phyloP scores from a whole-genome alignment of 2,888 invertebrate genomes.

The Syritta pipiens region DNA sequence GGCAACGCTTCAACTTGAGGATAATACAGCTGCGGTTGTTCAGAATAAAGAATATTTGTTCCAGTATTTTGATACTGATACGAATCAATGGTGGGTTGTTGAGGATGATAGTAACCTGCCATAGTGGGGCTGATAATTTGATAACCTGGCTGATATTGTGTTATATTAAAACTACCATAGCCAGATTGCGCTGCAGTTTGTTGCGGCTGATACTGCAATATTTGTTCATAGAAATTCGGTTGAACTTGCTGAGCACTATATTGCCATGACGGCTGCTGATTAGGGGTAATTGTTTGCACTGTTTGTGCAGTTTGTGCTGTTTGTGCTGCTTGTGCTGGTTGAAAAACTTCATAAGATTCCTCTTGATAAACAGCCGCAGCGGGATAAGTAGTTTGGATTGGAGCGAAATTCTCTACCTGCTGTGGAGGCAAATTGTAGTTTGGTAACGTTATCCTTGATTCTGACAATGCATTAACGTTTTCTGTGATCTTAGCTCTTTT shows the following conservation, averaged over 20 bases:
- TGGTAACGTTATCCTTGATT: constrained; percentile 7
- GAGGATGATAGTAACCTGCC: constrained; percentile 74
- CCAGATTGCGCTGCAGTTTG: constrained; percentile 61
- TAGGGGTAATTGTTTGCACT: constrained; percentile 42
- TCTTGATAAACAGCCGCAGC: constrained; percentile 15
- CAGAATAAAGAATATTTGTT: constrained; percentile 68
- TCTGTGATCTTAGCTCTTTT: too few relatives aligned
- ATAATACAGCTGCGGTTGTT: constrained; percentile 67
- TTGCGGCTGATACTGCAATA: constrained; percentile 76
- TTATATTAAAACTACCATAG: constrained; percentile 60
- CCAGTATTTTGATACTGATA: constrained; percentile 72
- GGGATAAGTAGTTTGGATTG: constrained; percentile 1
- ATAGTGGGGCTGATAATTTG: constrained; percentile 72
- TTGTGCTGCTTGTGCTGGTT: constrained; percentile 42
- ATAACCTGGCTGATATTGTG: constrained; percentile 75
- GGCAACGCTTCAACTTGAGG: constrained; percentile 56
- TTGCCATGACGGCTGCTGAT: constrained; percentile 57
- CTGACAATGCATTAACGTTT: not conserved
- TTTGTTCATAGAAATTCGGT: constrained; percentile 76
- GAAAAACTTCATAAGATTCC: constrained; percentile 37
- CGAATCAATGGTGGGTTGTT: constrained; percentile 69
- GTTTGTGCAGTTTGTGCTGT: constrained; percentile 40
- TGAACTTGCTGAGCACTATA: constrained; percentile 59
- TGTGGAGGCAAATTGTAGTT: constrained; percentile 23
- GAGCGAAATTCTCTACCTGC: not conserved